phyloP scores from a whole-genome alignment of 2,888 invertebrate genomes.

The Galeopsomyia nigrocyanea region DNA sequence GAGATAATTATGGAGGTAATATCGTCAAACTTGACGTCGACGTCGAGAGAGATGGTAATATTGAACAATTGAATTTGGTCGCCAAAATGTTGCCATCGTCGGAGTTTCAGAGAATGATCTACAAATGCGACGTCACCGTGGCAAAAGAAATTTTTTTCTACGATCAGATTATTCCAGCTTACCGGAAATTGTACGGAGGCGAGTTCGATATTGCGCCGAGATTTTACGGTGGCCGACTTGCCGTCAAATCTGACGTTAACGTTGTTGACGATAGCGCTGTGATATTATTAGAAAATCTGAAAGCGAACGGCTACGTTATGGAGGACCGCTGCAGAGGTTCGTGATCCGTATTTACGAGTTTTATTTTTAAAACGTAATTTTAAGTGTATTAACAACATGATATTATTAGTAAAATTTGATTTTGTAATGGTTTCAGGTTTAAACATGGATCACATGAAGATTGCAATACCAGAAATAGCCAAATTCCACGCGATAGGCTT shows the following conservation, averaged over 20 bases:
- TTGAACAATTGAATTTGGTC: constrained; percentile 67
- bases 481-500: constrained; percentile 74
- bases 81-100: constrained; percentile 72
- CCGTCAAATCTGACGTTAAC: constrained; percentile 57
- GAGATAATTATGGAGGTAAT: constrained; percentile 76
- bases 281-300: constrained; percentile 72
- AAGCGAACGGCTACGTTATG: constrained; percentile 9
- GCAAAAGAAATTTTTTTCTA: constrained; percentile 73
- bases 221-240: constrained; percentile 72
- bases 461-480: constrained; percentile 71
- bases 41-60: constrained; percentile 44
- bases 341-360: background rate
- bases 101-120: constrained; percentile 70
- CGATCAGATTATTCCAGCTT: constrained; percentile 69
- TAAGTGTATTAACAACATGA: too few species aligned
- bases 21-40: constrained; percentile 67
- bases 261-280: constrained; percentile 73
- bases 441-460: constrained; percentile 69
- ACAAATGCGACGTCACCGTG: constrained; percentile 72
- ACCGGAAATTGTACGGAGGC: constrained; percentile 63
- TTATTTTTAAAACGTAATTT: too few species aligned
- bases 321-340: constrained; percentile 15
- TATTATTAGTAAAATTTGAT: background rate
- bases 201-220: constrained; percentile 70
- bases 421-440: constrained; percentile 58